These are phyloP conservation scores for Collichthys lucidus DNA, from an alignment of 2,113 vertebrate species.

Conservation along the genomic window DNA sequence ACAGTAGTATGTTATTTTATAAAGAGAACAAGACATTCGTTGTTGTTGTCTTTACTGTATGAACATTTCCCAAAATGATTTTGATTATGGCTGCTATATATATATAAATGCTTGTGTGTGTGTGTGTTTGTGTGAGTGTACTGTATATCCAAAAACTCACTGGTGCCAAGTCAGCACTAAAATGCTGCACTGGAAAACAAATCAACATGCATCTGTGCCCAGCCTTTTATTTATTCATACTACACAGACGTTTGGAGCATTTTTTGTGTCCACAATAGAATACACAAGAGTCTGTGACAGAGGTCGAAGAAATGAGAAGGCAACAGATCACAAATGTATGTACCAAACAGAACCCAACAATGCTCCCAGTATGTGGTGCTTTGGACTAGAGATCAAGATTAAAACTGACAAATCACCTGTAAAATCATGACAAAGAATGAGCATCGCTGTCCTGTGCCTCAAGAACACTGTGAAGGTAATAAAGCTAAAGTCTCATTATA, in stretches of 20 bases:
- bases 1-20: background rate
- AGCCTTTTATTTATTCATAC: constrained; percentile 58
- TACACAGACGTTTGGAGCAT: constrained; percentile 43
- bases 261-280: constrained; percentile 29
- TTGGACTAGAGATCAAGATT: background rate
- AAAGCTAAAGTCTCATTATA: constrained; percentile 7
- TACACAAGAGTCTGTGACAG: constrained; percentile 22
- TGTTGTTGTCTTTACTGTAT: constrained; percentile 2
- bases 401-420: constrained; percentile 21
- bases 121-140: background rate
- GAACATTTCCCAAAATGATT: constrained; percentile 4
- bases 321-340: constrained; percentile 7
- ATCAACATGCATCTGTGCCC: constrained; percentile 56
- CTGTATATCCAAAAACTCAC: constrained; percentile 40
- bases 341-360: constrained; percentile 13
- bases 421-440: constrained; percentile 12
- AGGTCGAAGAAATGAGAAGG: constrained; percentile 25
- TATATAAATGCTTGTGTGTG: too few relatives aligned
- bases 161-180: constrained; percentile 56
- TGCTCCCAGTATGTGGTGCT: constrained; percentile 1
- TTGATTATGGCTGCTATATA: constrained; percentile 1
- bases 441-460: background rate
- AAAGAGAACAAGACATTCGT: background rate
- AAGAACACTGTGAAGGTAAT: background rate
- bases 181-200: constrained; percentile 58